Percentiles rank a stretch among this genome's conserved stretches.
Conservation (phyloP, 2,113 vertebrate species). For the Macroglossus sobrinus region DNA sequence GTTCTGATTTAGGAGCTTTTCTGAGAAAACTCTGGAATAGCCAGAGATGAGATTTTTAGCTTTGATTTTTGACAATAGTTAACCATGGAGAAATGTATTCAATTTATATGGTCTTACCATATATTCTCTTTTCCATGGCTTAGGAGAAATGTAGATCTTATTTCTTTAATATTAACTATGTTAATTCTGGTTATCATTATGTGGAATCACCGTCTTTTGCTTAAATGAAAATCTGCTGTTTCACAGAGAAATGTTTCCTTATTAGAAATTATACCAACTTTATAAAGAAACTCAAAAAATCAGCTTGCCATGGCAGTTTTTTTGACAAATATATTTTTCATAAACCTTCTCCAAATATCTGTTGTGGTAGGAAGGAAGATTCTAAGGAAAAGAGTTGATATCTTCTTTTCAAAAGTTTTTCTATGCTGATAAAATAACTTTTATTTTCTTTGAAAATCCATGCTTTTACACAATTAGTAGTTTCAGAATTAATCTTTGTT, state of each 20-base stretch:
- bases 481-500: conserved; percentile 71
- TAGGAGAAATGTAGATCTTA: conserved; percentile 44
- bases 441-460: conserved; percentile 55
- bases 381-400: background rate
- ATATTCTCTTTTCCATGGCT: conserved; percentile 41
- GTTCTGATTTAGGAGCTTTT: background rate
- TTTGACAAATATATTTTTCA: conserved; percentile 51
- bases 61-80: conserved; percentile 66
- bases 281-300: conserved; percentile 56
- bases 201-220: conserved; percentile 51
- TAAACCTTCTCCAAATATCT: conserved; percentile 30
- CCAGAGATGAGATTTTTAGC: conserved; percentile 40
- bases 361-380: background rate
- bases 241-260: conserved; percentile 28
- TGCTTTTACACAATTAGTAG: conserved; percentile 67
- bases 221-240: conserved; percentile 51
- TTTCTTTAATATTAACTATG: conserved; percentile 64
- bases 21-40: background rate
- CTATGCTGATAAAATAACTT: conserved; percentile 45
- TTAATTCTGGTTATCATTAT: conserved; percentile 61
- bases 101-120: conserved; percentile 67
- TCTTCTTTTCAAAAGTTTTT: conserved; percentile 40
- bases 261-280: conserved; percentile 38
- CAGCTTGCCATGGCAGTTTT: background rate
- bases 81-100: conserved; percentile 67